phyloP scores from a whole-genome alignment of 2,888 invertebrate species.

The Mylabris sibirica region DNA sequence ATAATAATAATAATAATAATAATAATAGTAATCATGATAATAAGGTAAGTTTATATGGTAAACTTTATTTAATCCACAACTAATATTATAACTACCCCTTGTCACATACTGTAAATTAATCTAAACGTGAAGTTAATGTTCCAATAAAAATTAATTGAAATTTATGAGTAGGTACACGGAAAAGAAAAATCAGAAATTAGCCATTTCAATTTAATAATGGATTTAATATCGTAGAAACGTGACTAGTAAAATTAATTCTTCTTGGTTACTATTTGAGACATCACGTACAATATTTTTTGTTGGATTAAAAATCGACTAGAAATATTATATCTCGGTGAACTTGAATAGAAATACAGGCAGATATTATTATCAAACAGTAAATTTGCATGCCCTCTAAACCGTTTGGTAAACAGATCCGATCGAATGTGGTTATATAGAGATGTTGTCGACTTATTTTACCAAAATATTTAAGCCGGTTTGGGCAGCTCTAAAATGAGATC shows the following conservation, averaged over 20 bases:
- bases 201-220: neutral
- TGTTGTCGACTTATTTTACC: neutral
- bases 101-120: too few species aligned
- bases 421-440: neutral
- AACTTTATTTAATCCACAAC: neutral
- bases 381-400: neutral
- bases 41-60: neutral
- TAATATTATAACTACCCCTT: too few species aligned
- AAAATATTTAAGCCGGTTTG: neutral
- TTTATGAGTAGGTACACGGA: neutral
- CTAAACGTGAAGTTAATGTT: neutral
- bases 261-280: neutral
- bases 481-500: neutral
- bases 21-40: too few species aligned
- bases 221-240: neutral
- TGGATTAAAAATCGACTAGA: neutral
- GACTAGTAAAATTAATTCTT: neutral
- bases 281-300: neutral
- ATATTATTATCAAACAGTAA: neutral
- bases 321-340: neutral
- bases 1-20: too few species aligned
- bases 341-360: neutral
- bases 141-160: constrained; percentile 1
- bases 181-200: neutral
- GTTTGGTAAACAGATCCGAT: neutral